A percentile compares a stretch with the other conserved stretches of the same genome.
Conservation (phyloP, 2,888 invertebrate genomes). For the Gnatocerus cornutus region DNA sequence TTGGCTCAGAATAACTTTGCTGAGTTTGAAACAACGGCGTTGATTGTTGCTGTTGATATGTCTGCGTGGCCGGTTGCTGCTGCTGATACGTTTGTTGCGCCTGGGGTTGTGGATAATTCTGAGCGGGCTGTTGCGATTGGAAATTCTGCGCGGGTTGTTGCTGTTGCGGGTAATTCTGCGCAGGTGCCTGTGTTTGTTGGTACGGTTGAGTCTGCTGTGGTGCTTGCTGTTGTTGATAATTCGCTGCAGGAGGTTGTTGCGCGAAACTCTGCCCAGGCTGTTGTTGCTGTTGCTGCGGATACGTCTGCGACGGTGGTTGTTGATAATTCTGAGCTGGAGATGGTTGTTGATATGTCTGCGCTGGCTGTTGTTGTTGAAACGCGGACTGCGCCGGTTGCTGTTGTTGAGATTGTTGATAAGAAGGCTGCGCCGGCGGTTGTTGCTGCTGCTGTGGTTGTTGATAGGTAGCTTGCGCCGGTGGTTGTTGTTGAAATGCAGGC, state of each 20-base stretch:
- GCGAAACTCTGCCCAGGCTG: slow-evolving; percentile 26
- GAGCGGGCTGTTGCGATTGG: slow-evolving; percentile 48
- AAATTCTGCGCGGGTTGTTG: slow-evolving; percentile 41
- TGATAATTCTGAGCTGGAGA: slow-evolving; percentile 48
- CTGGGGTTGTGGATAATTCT: slow-evolving; percentile 42
- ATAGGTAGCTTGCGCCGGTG: slow-evolving; percentile 24
- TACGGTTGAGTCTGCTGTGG: slow-evolving; percentile 50
- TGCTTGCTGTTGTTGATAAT: slow-evolving; percentile 52
- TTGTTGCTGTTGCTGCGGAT: slow-evolving; percentile 53
- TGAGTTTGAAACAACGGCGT: slow-evolving; percentile 48
- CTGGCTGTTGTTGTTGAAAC: slow-evolving; percentile 50
- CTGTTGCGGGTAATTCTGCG: slow-evolving; percentile 49
- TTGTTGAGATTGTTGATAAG: not conserved
- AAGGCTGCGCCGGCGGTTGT: slow-evolving; percentile 26
- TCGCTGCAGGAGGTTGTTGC: slow-evolving; percentile 30
- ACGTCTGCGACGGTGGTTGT: slow-evolving; percentile 52
- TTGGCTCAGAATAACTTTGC: slow-evolving; percentile 10
- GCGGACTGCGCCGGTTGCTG: slow-evolving; percentile 32
- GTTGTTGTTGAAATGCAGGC: slow-evolving; percentile 21
- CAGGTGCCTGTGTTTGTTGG: slow-evolving; percentile 13
- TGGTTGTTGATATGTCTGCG: slow-evolving; percentile 24
- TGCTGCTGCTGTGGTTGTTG: slow-evolving; percentile 48
- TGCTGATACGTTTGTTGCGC: slow-evolving; percentile 34
- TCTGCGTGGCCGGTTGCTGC: slow-evolving; percentile 37
- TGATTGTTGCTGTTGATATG: slow-evolving; percentile 38